These are phyloP conservation scores for Odontamblyopus lacepedii DNA, from an alignment of 2,797 vertebrate genomes.

Conservation along the genomic window DNA sequence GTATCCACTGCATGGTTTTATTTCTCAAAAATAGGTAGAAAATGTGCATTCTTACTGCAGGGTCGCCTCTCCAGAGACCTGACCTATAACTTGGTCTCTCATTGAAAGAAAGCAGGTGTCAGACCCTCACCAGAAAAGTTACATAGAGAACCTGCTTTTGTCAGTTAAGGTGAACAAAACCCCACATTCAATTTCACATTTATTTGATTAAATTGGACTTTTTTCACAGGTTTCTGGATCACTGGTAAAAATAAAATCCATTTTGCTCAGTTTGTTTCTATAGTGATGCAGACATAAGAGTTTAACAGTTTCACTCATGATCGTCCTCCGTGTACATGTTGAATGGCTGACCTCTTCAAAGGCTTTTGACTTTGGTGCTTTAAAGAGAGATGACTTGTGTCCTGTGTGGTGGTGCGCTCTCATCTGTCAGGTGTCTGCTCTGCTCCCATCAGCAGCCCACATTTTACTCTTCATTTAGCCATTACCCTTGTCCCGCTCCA, in stretches of 20 bases:
- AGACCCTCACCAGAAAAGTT: neutral
- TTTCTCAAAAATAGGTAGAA: too few relatives aligned
- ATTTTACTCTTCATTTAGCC: constrained; percentile 61
- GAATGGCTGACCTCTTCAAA: constrained; percentile 34
- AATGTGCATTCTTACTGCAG: too few relatives aligned
- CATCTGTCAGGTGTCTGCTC: constrained; percentile 53
- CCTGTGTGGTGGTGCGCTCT: constrained; percentile 26
- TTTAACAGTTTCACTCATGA: constrained; percentile 4
- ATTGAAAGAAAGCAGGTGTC: too few relatives aligned
- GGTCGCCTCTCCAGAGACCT: too few relatives aligned
- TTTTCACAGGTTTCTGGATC: too few relatives aligned
- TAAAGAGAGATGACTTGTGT: constrained; percentile 44
- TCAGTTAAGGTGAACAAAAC: neutral
- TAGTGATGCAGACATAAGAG: neutral
- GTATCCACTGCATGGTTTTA: too few relatives aligned
- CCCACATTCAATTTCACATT: neutral
- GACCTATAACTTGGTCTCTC: too few relatives aligned
- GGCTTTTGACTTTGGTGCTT: constrained; percentile 34
- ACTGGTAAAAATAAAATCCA: too few relatives aligned
- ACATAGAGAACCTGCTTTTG: neutral
- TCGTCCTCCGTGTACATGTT: constrained; percentile 13
- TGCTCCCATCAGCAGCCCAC: constrained; percentile 40
- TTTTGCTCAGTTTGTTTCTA: too few relatives aligned
- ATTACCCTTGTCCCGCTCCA: constrained; percentile 57
- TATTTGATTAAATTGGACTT: neutral